Evolutionary conservation across 1,140 invertebrate genomes (phyloP).

Genomic region (Linepithema humile): DNA sequence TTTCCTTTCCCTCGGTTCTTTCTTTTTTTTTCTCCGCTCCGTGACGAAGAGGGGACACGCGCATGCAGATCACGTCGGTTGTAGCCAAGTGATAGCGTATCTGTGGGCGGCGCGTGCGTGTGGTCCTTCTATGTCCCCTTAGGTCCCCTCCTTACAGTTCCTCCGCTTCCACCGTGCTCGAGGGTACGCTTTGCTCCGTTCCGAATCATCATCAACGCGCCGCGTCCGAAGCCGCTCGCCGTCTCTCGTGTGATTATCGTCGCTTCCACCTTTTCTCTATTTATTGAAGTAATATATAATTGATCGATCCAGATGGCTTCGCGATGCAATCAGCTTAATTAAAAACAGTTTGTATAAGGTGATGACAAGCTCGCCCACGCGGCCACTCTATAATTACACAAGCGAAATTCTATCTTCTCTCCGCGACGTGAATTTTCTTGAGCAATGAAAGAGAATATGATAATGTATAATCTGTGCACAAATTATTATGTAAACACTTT

Average conservation of each 20-base stretch:
- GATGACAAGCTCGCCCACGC: constrained; percentile 29
- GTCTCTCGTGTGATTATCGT: constrained; percentile 6
- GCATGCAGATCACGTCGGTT: constrained; percentile 83
- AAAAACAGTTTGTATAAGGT: constrained; percentile 1
- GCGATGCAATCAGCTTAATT: constrained; percentile 21
- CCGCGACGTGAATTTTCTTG: constrained; percentile 7
- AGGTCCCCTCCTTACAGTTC: constrained; percentile 21
- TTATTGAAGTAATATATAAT: neutral
- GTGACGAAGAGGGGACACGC: constrained; percentile 78
- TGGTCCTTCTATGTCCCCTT: constrained; percentile 80
- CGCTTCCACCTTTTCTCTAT: neutral
- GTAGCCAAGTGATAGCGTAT: constrained; percentile 82
- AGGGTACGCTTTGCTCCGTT: constrained; percentile 37
- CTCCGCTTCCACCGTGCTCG: constrained; percentile 53
- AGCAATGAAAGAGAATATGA: constrained; percentile 1
- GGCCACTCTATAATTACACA: constrained; percentile 16
- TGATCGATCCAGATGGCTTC: neutral
- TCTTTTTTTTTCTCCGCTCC: constrained; percentile 29
- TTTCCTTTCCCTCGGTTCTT: constrained; percentile 21
- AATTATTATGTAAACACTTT: constrained; percentile 4
- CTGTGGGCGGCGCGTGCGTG: constrained; percentile 83
- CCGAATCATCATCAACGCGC: constrained; percentile 22
- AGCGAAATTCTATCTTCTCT: constrained; percentile 38
- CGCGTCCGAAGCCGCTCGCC: neutral
- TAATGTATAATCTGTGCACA: neutral